Conservation (phyloP, 2,888 invertebrate species). For the Agriopis leucophaearia region DNA sequence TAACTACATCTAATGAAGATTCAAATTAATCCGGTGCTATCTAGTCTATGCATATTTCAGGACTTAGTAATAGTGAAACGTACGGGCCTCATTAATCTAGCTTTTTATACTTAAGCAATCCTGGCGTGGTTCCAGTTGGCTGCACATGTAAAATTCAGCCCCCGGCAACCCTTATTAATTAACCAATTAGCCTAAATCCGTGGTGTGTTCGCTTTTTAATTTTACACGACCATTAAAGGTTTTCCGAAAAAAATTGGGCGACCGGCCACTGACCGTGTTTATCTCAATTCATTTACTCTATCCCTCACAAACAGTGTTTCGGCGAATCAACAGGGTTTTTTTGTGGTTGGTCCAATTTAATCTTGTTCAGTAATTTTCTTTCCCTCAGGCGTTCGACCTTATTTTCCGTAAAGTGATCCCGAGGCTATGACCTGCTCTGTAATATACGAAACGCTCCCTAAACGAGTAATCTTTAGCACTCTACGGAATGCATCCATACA, state of each 20-base stretch:
- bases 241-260: constrained; percentile 63
- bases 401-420: constrained; percentile 21
- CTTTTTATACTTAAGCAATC: constrained; percentile 69
- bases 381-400: constrained; percentile 23
- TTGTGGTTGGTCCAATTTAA: constrained; percentile 36
- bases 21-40: constrained; percentile 35
- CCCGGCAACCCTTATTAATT: constrained; percentile 77
- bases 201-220: constrained; percentile 76
- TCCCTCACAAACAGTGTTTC: constrained; percentile 58
- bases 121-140: constrained; percentile 74
- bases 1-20: constrained; percentile 24
- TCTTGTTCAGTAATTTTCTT: constrained; percentile 33
- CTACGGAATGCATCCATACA: constrained; percentile 27
- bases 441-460: constrained; percentile 3
- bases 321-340: constrained; percentile 57
- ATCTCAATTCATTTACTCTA: constrained; percentile 63
- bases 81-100: constrained; percentile 61
- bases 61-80: constrained; percentile 37
- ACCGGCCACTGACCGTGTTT: constrained; percentile 59
- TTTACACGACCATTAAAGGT: constrained; percentile 67
- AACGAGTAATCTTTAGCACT: constrained; percentile 13
- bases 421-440: constrained; percentile 8
- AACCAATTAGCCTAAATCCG: constrained; percentile 81
- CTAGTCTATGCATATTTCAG: constrained; percentile 37
- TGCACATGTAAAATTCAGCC: constrained; percentile 71